These are phyloP conservation scores for Drosophila pallidifrons DNA, from an alignment of 1,140 invertebrate species.

Conservation along the genomic window DNA sequence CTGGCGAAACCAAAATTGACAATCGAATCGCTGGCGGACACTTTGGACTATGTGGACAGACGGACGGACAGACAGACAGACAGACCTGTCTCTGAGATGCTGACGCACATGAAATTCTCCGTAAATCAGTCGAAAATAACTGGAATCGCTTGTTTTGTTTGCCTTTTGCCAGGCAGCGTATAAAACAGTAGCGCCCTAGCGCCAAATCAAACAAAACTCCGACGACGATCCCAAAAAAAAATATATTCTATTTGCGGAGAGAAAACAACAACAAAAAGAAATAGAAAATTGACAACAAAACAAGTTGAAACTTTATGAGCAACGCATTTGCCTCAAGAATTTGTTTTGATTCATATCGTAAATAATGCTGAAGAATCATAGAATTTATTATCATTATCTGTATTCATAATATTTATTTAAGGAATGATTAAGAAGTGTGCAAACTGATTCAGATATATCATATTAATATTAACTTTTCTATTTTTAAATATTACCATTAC, in stretches of 20 bases:
- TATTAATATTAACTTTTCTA: no score
- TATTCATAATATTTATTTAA: neutral
- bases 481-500: no score
- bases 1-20: slow-evolving; percentile 50
- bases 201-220: slow-evolving; percentile 50
- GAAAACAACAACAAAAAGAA: slow-evolving; percentile 26
- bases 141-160: slow-evolving; percentile 76
- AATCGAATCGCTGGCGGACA: slow-evolving; percentile 42
- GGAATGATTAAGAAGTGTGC: neutral
- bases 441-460: no score
- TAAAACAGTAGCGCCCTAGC: slow-evolving; percentile 76
- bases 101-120: slow-evolving; percentile 82
- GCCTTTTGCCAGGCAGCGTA: slow-evolving; percentile 47
- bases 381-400: neutral
- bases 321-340: neutral
- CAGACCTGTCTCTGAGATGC: slow-evolving; percentile 15
- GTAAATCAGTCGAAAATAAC: slow-evolving; percentile 80
- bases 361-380: neutral
- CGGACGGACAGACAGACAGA: slow-evolving; percentile 36
- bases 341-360: neutral
- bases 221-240: slow-evolving; percentile 35
- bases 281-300: slow-evolving; percentile 23
- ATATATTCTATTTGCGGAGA: neutral
- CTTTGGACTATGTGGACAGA: slow-evolving; percentile 41
- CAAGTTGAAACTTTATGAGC: slow-evolving; percentile 4